Evolutionary conservation across 2,113 vertebrate genomes (phyloP).

Genomic region (Megaleporinus macrocephalus): DNA sequence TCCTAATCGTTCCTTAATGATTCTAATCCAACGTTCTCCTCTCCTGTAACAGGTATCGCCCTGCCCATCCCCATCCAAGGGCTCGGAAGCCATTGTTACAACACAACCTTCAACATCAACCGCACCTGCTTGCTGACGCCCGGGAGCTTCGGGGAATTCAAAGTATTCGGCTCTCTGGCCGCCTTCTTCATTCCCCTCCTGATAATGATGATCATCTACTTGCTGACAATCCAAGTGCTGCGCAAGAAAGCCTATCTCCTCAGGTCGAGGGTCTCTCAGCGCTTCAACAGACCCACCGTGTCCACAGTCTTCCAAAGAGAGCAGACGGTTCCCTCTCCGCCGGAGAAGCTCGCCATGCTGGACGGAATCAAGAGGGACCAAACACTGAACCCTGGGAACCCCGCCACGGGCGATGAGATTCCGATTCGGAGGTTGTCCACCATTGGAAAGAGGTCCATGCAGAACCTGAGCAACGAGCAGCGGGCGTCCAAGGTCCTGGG

Average conservation of each 20-base stretch:
- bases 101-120: conserved; percentile 80
- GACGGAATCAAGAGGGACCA: conserved; percentile 76
- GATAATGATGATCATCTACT: conserved; percentile 95
- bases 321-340: conserved; percentile 67
- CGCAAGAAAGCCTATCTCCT: conserved; percentile 91
- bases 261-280: conserved; percentile 82
- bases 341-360: conserved; percentile 81
- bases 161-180: conserved; percentile 90
- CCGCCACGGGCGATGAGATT: conserved; percentile 65
- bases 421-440: conserved; percentile 82
- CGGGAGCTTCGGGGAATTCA: conserved; percentile 87
- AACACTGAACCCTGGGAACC: conserved; percentile 20
- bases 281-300: conserved; percentile 80
- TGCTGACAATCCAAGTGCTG: conserved; percentile 91
- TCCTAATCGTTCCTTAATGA: background rate
- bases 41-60: conserved; percentile 87
- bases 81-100: conserved; percentile 75
- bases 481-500: conserved; percentile 95
- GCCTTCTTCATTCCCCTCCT: conserved; percentile 93
- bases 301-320: conserved; percentile 88
- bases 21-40: background rate
- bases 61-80: conserved; percentile 92
- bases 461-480: conserved; percentile 94
- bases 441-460: conserved; percentile 90
- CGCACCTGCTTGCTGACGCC: conserved; percentile 85